phyloP scores from a whole-genome alignment of 2,888 invertebrate genomes.

The Plusia festucae region DNA sequence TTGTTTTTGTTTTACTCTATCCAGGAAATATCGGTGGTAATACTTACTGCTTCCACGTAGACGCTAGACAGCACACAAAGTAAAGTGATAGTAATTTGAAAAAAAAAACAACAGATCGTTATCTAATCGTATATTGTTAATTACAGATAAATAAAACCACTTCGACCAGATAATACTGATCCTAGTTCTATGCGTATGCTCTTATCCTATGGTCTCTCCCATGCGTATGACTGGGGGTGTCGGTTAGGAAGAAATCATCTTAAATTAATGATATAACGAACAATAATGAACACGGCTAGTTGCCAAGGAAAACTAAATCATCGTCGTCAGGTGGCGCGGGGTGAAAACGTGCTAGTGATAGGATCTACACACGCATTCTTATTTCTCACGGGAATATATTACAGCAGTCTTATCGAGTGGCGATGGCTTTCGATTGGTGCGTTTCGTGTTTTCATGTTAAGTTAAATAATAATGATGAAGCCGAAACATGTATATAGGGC shows the following conservation, averaged over 20 bases:
- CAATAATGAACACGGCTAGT: neutral
- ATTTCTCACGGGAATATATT: constrained; percentile 2
- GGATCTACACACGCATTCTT: constrained; percentile 9
- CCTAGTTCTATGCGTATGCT: too few species aligned
- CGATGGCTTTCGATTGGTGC: constrained; percentile 10
- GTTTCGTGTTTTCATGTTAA: neutral
- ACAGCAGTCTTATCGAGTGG: constrained; percentile 25
- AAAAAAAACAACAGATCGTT: neutral
- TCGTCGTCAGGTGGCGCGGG: neutral
- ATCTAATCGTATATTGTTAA: neutral
- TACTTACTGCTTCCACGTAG: neutral
- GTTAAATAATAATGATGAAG: neutral
- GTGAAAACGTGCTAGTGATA: neutral
- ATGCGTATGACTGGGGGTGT: neutral
- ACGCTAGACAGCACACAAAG: neutral
- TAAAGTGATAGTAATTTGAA: too few species aligned
- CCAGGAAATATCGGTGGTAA: neutral
- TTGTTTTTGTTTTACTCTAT: too few species aligned
- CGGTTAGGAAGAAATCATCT: neutral
- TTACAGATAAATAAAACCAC: neutral
- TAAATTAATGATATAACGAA: neutral
- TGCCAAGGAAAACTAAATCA: too few species aligned
- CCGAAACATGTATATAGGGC: neutral
- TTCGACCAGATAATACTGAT: neutral
- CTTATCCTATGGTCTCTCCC: neutral